These are phyloP conservation scores for Zaprionus ornatus DNA, from an alignment of 1,140 invertebrate species.

Conservation along the genomic window DNA sequence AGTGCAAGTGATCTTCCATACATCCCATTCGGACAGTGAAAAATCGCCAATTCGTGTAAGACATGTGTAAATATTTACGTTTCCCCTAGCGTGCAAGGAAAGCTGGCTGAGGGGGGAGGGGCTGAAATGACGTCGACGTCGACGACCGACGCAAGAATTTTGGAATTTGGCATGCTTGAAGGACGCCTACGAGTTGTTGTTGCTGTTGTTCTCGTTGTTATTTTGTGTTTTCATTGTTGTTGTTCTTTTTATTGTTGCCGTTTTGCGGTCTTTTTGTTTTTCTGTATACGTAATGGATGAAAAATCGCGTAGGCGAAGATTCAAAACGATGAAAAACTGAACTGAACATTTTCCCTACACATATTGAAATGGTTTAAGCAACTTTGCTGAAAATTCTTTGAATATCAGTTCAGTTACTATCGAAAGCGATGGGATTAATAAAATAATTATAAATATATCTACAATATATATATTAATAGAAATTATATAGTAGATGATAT, in stretches of 20 bases:
- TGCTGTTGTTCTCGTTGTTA: conserved; percentile 12
- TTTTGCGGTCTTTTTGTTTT: conserved; percentile 22
- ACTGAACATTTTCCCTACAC: background rate
- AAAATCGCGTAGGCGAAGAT: conserved; percentile 17
- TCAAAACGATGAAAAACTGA: background rate
- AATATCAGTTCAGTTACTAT: background rate
- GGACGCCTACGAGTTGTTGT: conserved; percentile 68
- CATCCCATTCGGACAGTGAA: conserved; percentile 61
- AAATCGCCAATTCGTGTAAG: conserved; percentile 74
- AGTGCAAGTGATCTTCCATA: background rate
- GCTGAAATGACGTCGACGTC: conserved; percentile 69
- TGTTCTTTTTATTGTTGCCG: conserved; percentile 8
- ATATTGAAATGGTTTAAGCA: background rate
- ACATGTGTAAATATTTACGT: conserved; percentile 80
- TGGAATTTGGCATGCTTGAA: conserved; percentile 78
- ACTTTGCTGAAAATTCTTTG: background rate
- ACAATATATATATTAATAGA: background rate
- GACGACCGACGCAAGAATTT: conserved; percentile 80
- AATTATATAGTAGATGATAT: background rate
- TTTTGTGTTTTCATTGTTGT: conserved; percentile 5
- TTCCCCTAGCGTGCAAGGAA: conserved; percentile 5
- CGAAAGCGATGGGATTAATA: background rate
- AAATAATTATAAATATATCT: background rate
- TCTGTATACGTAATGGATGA: conserved; percentile 24
- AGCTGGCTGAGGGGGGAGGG: background rate